Evolutionary conservation across 2,888 invertebrate genomes (phyloP), one percentile per base, ranked within the genome.

Genomic region (Ormyrus thymus): DNA sequence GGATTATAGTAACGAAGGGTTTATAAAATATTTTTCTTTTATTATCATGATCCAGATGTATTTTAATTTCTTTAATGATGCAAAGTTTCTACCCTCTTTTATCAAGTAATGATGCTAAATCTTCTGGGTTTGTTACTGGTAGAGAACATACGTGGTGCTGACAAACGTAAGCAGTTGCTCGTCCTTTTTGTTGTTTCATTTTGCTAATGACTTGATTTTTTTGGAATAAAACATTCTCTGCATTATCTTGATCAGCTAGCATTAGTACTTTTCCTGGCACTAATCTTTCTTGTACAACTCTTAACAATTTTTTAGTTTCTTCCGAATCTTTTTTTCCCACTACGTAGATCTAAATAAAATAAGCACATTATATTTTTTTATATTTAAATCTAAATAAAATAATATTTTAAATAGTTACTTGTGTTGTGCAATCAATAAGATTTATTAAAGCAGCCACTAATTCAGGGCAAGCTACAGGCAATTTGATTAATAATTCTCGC

Each of bases 121-220:
- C 93, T 13, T 92, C 92, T 0, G 94, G 92, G 72, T 93, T 93
- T 0, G 93, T 94, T 65, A 95, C 94, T 2, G 96, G 96, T 73
- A 95, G 90, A 6, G 94, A 94, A 89, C 96, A 96, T 1, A 94
- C 92, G 88, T 93, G 94, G 84, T 95, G 93, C 7, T 94, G 92
- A 87, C 96, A 96, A n/a, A 96, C 95, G 88, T 94, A 96, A 43
- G 94, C 96, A 0, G 94, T 93, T 0, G 95, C 93, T 73, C 92
- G 92, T 45, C 93, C 94, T 46, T 93, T 92, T 0, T 92, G 89
- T 6, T 92, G 90, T 68, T 92, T 90, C 85, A 92, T 91, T 69
- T 92, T 92, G 75, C 91, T 89, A 8, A 93, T 86, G 76, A 92
- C 91, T 90, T 90, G 87, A 62, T 91, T 89, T 76, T 89, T 90